Percentiles rank a stretch among this genome's conserved stretches.
Evolutionary conservation across 2,888 invertebrate genomes (phyloP).

Genomic region (Tiliacea citrago): DNA sequence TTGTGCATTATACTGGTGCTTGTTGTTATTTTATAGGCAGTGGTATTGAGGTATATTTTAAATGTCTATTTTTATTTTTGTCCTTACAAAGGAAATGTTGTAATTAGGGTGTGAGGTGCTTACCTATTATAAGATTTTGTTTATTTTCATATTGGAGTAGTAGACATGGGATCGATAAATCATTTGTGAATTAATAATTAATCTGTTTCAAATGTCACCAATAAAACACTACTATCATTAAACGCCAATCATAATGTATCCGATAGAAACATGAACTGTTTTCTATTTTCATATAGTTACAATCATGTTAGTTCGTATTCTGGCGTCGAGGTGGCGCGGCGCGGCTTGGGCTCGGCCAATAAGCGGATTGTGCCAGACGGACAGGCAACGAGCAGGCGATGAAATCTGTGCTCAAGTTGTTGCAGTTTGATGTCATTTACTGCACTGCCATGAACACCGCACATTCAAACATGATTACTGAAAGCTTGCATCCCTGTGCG

Average conservation of each 20-base stretch:
- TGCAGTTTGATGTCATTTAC: slow-evolving; percentile 11
- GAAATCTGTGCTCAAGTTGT: slow-evolving; percentile 1
- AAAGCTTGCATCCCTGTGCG: neutral
- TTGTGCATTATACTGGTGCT: slow-evolving; percentile 7
- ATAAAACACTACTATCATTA: too few relatives aligned
- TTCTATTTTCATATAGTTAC: slow-evolving; percentile 4
- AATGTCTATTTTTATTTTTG: neutral
- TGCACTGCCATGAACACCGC: slow-evolving; percentile 10
- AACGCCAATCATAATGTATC: neutral
- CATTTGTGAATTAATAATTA: neutral
- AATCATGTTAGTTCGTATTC: neutral
- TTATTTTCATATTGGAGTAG: neutral
- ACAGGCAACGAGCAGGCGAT: neutral
- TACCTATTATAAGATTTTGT: neutral
- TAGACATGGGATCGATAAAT: neutral
- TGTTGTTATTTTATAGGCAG: slow-evolving; percentile 30
- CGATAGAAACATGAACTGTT: neutral
- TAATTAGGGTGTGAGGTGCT: neutral
- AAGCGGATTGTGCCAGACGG: slow-evolving; percentile 37
- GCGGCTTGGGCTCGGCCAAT: neutral
- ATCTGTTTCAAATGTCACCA: neutral
- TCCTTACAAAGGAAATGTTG: neutral
- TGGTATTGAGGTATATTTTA: neutral
- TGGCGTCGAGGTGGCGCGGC: neutral
- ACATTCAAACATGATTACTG: neutral